These are phyloP conservation scores for Porites lobata DNA, from an alignment of 92 coral and sea anemone genomes.

Conservation along the genomic window DNA sequence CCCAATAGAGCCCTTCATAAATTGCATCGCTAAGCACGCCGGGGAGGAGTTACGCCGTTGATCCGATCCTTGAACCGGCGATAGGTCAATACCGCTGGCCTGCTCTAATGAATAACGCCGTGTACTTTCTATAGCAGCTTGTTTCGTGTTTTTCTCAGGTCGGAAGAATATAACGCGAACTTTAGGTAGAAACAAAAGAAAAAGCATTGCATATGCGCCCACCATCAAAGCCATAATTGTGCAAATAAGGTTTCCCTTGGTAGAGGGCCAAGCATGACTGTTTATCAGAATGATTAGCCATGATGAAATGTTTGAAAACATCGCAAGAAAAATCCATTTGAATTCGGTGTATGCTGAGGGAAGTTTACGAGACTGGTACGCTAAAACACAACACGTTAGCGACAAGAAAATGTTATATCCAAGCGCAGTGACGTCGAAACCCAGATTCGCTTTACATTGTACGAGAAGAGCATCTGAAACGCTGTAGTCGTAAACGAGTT, in stretches of 20 bases:
- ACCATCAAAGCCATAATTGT: constrained; percentile 67
- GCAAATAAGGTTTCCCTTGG: constrained; percentile 64
- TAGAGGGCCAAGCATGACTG: constrained; percentile 57
- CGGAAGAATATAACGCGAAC: constrained; percentile 87
- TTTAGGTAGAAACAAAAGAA: constrained; percentile 89
- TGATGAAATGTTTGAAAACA: constrained; percentile 78
- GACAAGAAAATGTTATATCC: constrained; percentile 84
- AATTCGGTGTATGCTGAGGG: constrained; percentile 95
- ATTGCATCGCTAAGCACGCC: constrained; percentile 32
- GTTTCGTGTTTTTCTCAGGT: constrained; percentile 93
- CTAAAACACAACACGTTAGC: constrained; percentile 76
- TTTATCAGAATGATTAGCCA: constrained; percentile 79
- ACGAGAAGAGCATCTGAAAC: constrained; percentile 44
- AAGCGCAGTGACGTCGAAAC: constrained; percentile 76
- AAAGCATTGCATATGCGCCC: constrained; percentile 84
- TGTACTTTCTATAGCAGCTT: constrained; percentile 86
- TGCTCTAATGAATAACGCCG: constrained; percentile 88
- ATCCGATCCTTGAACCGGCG: constrained; percentile 10
- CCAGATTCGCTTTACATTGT: constrained; percentile 75
- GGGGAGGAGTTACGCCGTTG: constrained; percentile 17
- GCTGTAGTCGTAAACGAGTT: constrained; percentile 34
- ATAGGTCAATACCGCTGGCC: constrained; percentile 66
- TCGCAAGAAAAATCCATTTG: constrained; percentile 83
- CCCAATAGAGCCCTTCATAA: constrained; percentile 23
- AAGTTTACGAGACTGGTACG: constrained; percentile 85